Base-by-base conservation (phyloP, 2,888 invertebrate genomes). In the Lithosia quadra region DNA sequence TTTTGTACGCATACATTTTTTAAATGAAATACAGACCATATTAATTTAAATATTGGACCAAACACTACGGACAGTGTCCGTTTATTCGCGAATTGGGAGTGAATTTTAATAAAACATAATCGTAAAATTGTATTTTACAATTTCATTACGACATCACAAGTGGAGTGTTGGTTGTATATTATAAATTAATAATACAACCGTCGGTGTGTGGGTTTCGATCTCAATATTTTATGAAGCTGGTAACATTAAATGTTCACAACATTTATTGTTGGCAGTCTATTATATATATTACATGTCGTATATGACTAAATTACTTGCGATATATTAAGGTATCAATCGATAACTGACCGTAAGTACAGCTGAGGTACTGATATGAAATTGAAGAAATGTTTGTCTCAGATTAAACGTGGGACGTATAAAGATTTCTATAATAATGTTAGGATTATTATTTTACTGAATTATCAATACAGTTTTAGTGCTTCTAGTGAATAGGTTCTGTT, bases 61-160 rank as follows among this genome's bases (percentile, higher is more conserved):
- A 0, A 72, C 68, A 36, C 56, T 57, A 61, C 71, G 67, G 70
- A 63, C 24, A 39, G 64, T 55, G 34, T 60, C 65, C 71, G 77
- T 77, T 82, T 77, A 75, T 74, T 75, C 61, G 73, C 68, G 69
- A 78, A 84, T 85, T 81, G 79, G 74, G 71, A 73, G 71, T 77
- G 79, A 83, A 84, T 82, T 83, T 77, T 74, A 75, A 77, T 81
- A 84, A 84, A 79, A 78, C 70, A 74, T 79, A 71, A 81, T 81
- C 85, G 74, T 89, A 87, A 90, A 88, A 81, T 76, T 80, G 65
- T 73, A 65, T 77, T 88, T 88, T 87, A 89, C 88, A 87, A 84
- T 86, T 88, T 88, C 86, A 87, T 89, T 88, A 83, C 79, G 74
- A 81, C 73, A 75, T 79, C 70, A 63, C 73, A 73, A 73, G 72